Evolutionary conservation across 2,113 vertebrate species (phyloP), one percentile per base, ranked within the genome.

Genomic region (Corydoras maculifer): DNA sequence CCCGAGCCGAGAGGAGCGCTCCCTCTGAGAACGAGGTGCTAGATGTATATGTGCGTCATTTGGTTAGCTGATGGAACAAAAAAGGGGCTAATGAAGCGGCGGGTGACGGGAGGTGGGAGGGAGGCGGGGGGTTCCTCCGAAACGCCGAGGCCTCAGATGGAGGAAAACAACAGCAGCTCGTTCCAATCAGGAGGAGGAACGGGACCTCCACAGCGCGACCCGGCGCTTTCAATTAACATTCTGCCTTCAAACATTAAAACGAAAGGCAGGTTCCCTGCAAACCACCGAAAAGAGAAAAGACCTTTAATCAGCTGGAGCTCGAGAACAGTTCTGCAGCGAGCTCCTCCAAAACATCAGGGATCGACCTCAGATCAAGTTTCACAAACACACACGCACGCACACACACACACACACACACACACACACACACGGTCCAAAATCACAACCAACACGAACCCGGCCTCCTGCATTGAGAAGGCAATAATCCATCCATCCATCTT

Each of bases 141-240:
- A 72, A 61, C 75, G 71, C 72, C 70, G 59, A 67, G 60, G 49
- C 62, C 74, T 62, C 60, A 74, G 60, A 70, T 65, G 70, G 75
- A 9, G 76, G 77, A 82, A 88, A 87, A 87, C 77, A 87, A 79
- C 77, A 80, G 77, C 85, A 88, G 78, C 84, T 86, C 83, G 85
- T 66, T 75, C 50, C 63, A 75, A 64, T 69, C 75, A 48, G 77
- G 77, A 79, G 80, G 67, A 75, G 79, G 67, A 81, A 77, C 67
- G 57, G 18, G 75, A 79, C 70, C 77, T 81, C 75, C 73, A 73
- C 73, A 86, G 85, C 73, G 75, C 72, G 81, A 32, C 70, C 71
- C 76, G 25, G 70, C 83, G 83, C 68, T 86, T 88, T 85, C 81
- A 81, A 87, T 86, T 79, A 87, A 74, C 74, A 69, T 75, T 79